Conservation (phyloP, 1,140 invertebrate genomes). For the Heterodera schachtii region DNA sequence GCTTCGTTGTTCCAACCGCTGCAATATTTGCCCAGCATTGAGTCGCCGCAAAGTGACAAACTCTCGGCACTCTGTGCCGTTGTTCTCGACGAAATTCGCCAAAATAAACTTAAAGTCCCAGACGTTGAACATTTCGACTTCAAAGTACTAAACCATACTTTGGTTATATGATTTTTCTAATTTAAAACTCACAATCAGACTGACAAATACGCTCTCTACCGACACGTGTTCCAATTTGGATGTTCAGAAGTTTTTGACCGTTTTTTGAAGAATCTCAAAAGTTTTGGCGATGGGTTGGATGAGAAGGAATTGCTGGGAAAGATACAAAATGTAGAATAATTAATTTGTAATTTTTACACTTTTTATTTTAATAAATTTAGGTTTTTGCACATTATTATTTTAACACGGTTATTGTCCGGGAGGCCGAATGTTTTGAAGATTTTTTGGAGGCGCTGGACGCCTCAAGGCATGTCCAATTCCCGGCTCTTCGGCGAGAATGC, state of each 20-base stretch:
- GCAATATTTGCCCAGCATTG: constrained; percentile 42
- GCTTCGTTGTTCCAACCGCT: constrained; percentile 43
- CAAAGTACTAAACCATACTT: constrained; percentile 22
- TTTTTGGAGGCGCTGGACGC: constrained; percentile 48
- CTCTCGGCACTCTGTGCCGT: constrained; percentile 27
- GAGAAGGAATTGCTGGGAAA: constrained; percentile 27
- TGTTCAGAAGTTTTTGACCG: constrained; percentile 33
- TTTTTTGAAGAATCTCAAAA: background rate
- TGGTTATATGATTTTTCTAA: background rate
- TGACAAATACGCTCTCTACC: constrained; percentile 43
- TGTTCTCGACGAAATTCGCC: constrained; percentile 41
- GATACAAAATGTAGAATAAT: constrained; percentile 37
- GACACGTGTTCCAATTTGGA: constrained; percentile 44
- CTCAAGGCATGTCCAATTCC: constrained; percentile 39
- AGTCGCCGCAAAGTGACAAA: constrained; percentile 35
- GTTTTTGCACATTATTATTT: constrained; percentile 50
- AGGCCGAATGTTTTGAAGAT: constrained; percentile 51
- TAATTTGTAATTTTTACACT: background rate
- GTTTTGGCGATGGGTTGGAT: constrained; percentile 5
- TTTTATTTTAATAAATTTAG: constrained; percentile 27
- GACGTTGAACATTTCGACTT: constrained; percentile 44
- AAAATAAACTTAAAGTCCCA: constrained; percentile 36
- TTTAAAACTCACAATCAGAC: constrained; percentile 25
- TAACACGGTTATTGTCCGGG: constrained; percentile 35
- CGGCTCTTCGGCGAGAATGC: constrained; percentile 41